phyloP scores from a whole-genome alignment of 1,140 invertebrate genomes.

The Zelostemma sp. region DNA sequence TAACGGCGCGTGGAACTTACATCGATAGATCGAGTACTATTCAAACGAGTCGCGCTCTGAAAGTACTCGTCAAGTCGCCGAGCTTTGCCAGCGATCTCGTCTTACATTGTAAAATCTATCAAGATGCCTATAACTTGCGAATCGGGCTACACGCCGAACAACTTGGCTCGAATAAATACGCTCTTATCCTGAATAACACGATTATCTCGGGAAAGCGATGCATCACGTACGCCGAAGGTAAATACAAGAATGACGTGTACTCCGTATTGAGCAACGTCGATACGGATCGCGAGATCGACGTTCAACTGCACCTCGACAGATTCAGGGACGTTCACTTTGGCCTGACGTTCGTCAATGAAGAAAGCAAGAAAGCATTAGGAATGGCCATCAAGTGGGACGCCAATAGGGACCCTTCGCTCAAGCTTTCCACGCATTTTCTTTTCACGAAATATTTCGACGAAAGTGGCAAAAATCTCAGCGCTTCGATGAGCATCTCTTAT shows the following conservation, averaged over 20 bases:
- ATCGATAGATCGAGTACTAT: constrained; percentile 76
- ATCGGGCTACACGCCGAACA: constrained; percentile 72
- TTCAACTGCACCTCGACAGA: constrained; percentile 82
- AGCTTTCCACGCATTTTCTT: constrained; percentile 73
- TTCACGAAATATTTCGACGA: constrained; percentile 64
- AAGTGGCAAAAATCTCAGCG: constrained; percentile 74
- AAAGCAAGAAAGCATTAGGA: constrained; percentile 74
- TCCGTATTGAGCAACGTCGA: constrained; percentile 71
- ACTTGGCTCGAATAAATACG: constrained; percentile 74
- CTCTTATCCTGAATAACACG: constrained; percentile 73
- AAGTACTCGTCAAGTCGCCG: constrained; percentile 77
- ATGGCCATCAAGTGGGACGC: constrained; percentile 85
- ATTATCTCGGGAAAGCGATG: constrained; percentile 71
- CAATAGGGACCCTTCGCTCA: constrained; percentile 82
- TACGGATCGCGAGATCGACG: constrained; percentile 64
- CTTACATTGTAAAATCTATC: constrained; percentile 73
- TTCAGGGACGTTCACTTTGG: constrained; percentile 80
- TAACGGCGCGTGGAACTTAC: constrained; percentile 78
- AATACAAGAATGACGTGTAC: constrained; percentile 77
- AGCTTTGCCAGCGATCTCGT: constrained; percentile 76
- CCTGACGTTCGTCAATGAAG: constrained; percentile 72
- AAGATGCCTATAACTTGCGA: constrained; percentile 74
- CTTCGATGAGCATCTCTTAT: constrained; percentile 76
- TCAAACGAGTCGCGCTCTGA: constrained; percentile 75
- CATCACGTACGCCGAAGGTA: constrained; percentile 75